These are phyloP conservation scores for Stenopsyche tienmushanensis DNA, from an alignment of 1,140 invertebrate species.

Conservation along the genomic window DNA sequence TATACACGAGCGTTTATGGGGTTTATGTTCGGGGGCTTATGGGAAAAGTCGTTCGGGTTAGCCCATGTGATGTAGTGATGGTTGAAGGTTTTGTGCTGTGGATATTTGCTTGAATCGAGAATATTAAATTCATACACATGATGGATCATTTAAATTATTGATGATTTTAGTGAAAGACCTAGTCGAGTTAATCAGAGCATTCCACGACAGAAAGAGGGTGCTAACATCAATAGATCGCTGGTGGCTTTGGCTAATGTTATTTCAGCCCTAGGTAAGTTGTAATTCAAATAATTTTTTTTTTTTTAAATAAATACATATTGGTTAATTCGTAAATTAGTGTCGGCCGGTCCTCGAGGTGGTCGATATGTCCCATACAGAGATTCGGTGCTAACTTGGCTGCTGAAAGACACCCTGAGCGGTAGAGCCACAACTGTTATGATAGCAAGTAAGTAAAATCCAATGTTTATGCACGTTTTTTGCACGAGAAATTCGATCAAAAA, in stretches of 20 bases:
- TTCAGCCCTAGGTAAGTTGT: constrained; percentile 65
- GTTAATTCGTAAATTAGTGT: constrained; percentile 50
- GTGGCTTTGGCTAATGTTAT: constrained; percentile 79
- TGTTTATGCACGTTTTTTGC: background rate
- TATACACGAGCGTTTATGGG: background rate
- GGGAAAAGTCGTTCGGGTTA: background rate
- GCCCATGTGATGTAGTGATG: no score
- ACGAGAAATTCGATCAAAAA: background rate
- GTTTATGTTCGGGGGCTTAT: background rate
- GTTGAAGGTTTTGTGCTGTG: no score
- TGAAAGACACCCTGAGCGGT: constrained; percentile 61
- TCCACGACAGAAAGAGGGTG: constrained; percentile 68
- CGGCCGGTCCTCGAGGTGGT: constrained; percentile 48
- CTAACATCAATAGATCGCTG: constrained; percentile 80
- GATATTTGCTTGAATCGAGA: no score
- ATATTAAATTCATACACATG: no score
- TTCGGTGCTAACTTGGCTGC: constrained; percentile 73
- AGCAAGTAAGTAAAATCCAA: constrained; percentile 53
- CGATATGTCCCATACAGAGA: constrained; percentile 72
- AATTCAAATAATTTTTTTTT: background rate
- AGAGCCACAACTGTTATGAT: constrained; percentile 58
- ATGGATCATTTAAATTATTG: no score
- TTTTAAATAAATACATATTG: no score
- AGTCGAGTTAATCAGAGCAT: constrained; percentile 34
- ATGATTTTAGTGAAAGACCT: constrained; percentile 32